Evolutionary conservation across 2,797 vertebrate species (phyloP), one percentile per base, ranked within the genome.

Genomic region (Sebastes oblongus): DNA sequence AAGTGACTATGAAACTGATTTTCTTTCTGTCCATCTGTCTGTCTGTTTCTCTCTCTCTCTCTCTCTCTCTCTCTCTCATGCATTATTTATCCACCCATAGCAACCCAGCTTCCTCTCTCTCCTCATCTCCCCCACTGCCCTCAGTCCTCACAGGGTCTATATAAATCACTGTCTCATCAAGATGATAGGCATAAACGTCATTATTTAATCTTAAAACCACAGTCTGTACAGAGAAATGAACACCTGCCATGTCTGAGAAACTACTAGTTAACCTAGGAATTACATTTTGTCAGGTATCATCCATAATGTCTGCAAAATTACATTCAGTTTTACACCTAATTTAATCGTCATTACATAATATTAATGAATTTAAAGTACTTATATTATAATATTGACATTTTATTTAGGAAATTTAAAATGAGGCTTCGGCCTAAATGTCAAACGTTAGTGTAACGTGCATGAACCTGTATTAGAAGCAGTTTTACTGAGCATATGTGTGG

Each of bases 41-140:
- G 0, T 46, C n/a, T 54, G 46, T 29, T 34, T 54, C 16, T 75
- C 50, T 65, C 22, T 59, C 34, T 32, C 32, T 34, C 34, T 59
- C 52, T 50, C 22, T 59, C 34, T 32, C 32, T 34, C 34, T 59
- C 52, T 50, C 55, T 72, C 70, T 70, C 62, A 87, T 93, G 73
- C 77, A 91, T 92, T 83, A 92, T 93, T 92, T 78, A 92, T 88
- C 42, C n/a, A 11, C 58, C 80, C 79, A 65, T 69, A 74, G 75
- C 66, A 87, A 59, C 75, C 60, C 72, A 56, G 83, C 83, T 78
- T 73, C 78, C 84, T 77, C 75, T 78, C 55, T 75, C 52, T 27
- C 65, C 59, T 66, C 80, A 54, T 58, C 75, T 79, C 79, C 82
- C 81, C 69, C 80, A 70, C 67, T 66, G 75, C 22, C 75, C 58